Evolutionary conservation across 2,888 invertebrate species (phyloP).

Genomic region (Campaea margaritaria): DNA sequence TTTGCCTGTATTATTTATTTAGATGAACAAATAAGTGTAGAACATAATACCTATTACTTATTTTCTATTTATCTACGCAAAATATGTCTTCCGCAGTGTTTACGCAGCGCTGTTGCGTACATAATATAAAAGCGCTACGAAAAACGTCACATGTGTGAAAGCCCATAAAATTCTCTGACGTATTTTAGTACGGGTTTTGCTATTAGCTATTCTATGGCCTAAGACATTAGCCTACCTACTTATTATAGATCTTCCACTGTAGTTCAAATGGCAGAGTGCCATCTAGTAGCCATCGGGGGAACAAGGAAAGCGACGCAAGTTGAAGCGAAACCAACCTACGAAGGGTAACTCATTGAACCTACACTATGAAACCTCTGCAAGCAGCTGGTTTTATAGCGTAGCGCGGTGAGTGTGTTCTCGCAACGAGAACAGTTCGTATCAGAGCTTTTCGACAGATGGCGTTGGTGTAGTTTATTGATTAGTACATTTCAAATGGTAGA

Average conservation of each 20-base stretch:
- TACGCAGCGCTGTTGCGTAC: slow-evolving; percentile 51
- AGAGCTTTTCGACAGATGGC: slow-evolving; percentile 30
- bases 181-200: slow-evolving; percentile 1
- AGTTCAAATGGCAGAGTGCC: slow-evolving; percentile 2
- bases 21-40: slow-evolving; percentile 1
- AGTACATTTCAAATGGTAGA: not conserved
- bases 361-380: not conserved
- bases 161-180: slow-evolving; percentile 42
- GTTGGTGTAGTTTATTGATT: slow-evolving; percentile 21
- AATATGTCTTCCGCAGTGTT: slow-evolving; percentile 32
- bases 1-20: not conserved
- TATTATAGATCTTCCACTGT: not conserved
- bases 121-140: slow-evolving; percentile 35
- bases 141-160: slow-evolving; percentile 51
- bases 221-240: not conserved
- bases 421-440: slow-evolving; percentile 3
- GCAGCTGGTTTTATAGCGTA: too few relatives aligned
- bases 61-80: slow-evolving; percentile 4
- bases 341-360: slow-evolving; percentile 1
- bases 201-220: not conserved
- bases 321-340: not conserved
- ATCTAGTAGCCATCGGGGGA: slow-evolving; percentile 9
- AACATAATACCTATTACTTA: not conserved
- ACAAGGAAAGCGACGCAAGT: slow-evolving; percentile 5
- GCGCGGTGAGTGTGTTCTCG: too few relatives aligned